These are phyloP conservation scores for Watsonalla cultraria DNA, from an alignment of 2,888 invertebrate genomes.

Conservation along the genomic window DNA sequence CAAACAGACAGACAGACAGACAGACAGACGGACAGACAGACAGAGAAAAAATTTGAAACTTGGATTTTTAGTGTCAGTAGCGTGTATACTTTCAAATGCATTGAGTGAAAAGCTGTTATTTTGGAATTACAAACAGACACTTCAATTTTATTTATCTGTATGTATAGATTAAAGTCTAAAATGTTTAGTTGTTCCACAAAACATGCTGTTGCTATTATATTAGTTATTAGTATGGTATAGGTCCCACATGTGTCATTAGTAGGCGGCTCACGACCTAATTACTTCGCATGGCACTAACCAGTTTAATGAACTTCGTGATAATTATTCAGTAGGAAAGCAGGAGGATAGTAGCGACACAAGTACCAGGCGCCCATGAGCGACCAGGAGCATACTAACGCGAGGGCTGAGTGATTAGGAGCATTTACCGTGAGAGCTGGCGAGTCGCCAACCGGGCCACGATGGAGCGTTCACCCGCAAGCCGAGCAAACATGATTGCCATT, in stretches of 20 bases:
- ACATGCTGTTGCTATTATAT: not conserved
- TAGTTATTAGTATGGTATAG: not conserved
- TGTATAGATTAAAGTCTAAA: not conserved
- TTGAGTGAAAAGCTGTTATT: no score
- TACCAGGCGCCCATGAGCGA: constrained; percentile 68
- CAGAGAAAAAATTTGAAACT: no score
- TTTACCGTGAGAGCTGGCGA: constrained; percentile 72
- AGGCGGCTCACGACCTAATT: constrained; percentile 2
- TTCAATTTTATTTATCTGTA: no score
- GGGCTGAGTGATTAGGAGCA: constrained; percentile 68
- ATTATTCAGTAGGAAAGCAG: constrained; percentile 9
- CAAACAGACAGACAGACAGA: no score
- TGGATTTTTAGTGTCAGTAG: no score
- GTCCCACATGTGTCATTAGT: constrained; percentile 3
- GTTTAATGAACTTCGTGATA: constrained; percentile 25
- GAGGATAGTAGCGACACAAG: constrained; percentile 45
- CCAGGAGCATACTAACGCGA: constrained; percentile 64
- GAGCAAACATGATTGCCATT: constrained; percentile 48
- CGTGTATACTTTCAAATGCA: no score
- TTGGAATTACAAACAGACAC: no score
- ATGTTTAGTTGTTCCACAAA: not conserved
- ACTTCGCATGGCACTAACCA: constrained; percentile 10
- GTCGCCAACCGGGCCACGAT: constrained; percentile 68
- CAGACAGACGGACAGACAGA: no score
- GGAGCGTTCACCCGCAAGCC: constrained; percentile 68